Evolutionary conservation across 2,888 invertebrate genomes (phyloP).

Genomic region (Tanypteryx hageni): DNA sequence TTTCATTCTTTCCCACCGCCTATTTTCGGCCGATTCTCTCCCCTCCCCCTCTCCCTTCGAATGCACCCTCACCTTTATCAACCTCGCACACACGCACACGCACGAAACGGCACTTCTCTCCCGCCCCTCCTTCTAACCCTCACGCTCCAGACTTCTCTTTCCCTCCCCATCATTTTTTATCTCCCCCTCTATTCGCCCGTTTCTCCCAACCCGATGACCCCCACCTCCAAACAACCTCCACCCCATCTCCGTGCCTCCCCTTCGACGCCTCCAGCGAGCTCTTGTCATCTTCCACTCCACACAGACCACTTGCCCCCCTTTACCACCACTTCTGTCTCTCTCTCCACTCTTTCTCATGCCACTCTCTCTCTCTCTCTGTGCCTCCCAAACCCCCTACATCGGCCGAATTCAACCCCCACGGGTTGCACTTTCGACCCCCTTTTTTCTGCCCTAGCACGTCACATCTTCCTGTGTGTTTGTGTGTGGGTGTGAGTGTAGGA

Average conservation of each 20-base stretch:
- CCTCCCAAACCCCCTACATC: not conserved
- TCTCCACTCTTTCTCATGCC: not conserved
- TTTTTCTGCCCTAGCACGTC: not conserved
- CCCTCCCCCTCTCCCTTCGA: too few species aligned
- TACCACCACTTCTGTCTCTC: not conserved
- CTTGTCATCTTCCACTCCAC: conserved; percentile 21
- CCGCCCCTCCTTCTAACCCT: not conserved
- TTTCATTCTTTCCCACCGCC: not conserved
- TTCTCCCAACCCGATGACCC: not conserved
- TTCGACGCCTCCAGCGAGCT: conserved; percentile 19
- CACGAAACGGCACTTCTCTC: too few species aligned
- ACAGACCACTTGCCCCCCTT: conserved; percentile 10
- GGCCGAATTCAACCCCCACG: not conserved
- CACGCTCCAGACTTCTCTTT: too few species aligned
- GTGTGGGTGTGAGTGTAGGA: not conserved
- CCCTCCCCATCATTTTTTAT: too few species aligned
- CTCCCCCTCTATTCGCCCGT: not conserved
- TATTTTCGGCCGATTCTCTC: too few species aligned
- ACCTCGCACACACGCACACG: too few species aligned
- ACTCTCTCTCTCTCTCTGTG: not conserved
- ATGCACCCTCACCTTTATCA: too few species aligned
- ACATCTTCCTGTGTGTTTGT: not conserved
- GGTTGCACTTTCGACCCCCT: conserved; percentile 24
- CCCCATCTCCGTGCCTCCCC: not conserved
- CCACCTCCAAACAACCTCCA: not conserved